Evolutionary conservation across 2,888 invertebrate genomes (phyloP), one percentile per base, ranked within the genome.

Genomic region (Drosophila leonis): DNA sequence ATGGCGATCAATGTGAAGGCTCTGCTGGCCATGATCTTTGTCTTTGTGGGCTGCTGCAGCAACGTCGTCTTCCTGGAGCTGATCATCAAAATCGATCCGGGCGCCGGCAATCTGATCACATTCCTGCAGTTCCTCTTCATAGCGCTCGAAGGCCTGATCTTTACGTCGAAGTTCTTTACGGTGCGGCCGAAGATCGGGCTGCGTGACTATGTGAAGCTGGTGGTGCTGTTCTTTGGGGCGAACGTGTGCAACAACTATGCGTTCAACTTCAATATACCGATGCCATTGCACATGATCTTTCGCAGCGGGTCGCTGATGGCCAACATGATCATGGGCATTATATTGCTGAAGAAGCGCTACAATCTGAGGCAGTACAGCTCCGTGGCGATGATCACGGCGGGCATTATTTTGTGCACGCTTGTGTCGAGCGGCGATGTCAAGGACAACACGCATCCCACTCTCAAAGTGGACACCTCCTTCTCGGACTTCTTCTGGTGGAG

Each of bases 261-360:
- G 0, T 97, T 99, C 90, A 96, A 97, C 92, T 99, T 98, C 91
- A 98, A 99, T 92, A 98, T 99, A 89, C 96, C 99, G 0, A 98
- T 99, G 96, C 99, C 99, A 0, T 93, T 99, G 51, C 99, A 99
- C 92, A 98, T 99, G 97, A 99, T 99, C 92, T 99, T 99, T 93
- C 95, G 99, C 94, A 96, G 99, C 65, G 99, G 99, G 1, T 99
- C 99, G 4, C 94, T 99, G 35, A 97, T 99, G 94, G 98, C 99
- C 0, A 99, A 98, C 93, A 97, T 99, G 96, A 95, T 98, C 41
- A 96, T 99, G 95, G 98, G 98, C n/a, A 97, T 98, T 39, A 94
- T 98, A 83, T 96, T 99, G 72, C 93, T 98, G 46, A 97, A 97
- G 84, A 97, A 97, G 90, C 94, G 94, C 56, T 99, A 99, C 89